These are phyloP conservation scores for Orientallactaga sibirica DNA, from an alignment of 2,797 vertebrate genomes.

Conservation along the genomic window DNA sequence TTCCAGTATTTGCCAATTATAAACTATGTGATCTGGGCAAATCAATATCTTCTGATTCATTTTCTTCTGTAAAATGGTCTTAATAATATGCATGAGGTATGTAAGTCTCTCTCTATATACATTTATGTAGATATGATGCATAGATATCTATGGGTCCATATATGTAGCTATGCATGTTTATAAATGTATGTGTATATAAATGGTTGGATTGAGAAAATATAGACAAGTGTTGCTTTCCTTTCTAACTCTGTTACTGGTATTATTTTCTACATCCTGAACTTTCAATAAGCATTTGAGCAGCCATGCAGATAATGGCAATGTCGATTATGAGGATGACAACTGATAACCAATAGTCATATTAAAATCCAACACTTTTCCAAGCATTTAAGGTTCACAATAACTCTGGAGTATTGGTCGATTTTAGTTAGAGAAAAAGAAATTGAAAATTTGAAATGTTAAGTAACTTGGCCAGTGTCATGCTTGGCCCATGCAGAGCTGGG, in stretches of 20 bases:
- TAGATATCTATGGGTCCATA: background rate
- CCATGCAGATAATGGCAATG: background rate
- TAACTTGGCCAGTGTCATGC: background rate
- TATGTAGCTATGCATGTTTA: background rate
- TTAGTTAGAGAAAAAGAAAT: conserved; percentile 48
- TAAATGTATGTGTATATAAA: background rate
- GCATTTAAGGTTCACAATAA: background rate
- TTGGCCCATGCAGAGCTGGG: background rate
- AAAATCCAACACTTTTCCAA: background rate
- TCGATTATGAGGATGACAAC: background rate
- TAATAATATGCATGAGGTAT: background rate
- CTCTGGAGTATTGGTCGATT: background rate
- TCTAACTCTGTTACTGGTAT: background rate
- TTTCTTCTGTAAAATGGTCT: conserved; percentile 49
- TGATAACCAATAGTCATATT: background rate
- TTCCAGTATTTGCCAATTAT: background rate
- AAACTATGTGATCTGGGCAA: background rate
- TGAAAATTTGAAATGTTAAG: background rate
- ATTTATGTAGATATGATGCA: background rate
- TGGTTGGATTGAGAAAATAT: background rate
- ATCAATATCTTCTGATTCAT: conserved; percentile 35
- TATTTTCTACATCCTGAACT: background rate
- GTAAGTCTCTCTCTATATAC: background rate
- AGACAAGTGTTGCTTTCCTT: conserved; percentile 6
- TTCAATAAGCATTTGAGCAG: background rate